Evolutionary conservation across 2,888 invertebrate species (phyloP).

Genomic region (Caenorhabditis macrosperma): DNA sequence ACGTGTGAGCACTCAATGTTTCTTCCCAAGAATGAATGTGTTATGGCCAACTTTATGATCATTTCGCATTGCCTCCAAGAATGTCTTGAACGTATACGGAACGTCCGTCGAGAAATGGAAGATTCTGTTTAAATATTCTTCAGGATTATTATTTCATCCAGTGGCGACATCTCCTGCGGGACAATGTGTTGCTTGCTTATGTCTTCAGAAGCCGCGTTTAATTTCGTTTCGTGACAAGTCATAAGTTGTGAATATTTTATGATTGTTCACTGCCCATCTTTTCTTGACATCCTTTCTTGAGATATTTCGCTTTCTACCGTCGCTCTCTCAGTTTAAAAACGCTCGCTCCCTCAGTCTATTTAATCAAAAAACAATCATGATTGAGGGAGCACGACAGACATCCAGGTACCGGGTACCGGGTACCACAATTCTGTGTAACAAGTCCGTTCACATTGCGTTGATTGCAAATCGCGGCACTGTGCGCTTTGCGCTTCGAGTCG

Average conservation of each 20-base stretch:
- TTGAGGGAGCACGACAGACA: no score
- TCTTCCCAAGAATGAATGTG: not conserved
- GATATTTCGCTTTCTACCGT: no score
- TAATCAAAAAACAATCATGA: no score
- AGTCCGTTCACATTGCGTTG: no score
- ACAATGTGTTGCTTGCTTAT: slow-evolving; percentile 54
- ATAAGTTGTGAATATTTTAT: slow-evolving; percentile 58
- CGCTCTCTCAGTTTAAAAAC: no score
- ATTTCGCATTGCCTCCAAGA: not conserved
- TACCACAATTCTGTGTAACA: no score
- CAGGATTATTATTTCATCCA: slow-evolving; percentile 45
- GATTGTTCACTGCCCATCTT: slow-evolving; percentile 36
- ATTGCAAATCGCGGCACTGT: no score
- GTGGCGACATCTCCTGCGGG: slow-evolving; percentile 27
- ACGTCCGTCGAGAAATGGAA: slow-evolving; percentile 1
- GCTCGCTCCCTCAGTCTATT: no score
- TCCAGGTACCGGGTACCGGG: no score
- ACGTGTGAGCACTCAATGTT: slow-evolving; percentile 26
- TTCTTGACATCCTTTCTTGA: not conserved
- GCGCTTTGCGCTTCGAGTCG: no score
- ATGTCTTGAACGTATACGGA: not conserved
- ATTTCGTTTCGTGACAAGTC: slow-evolving; percentile 53
- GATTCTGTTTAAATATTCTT: slow-evolving; percentile 24
- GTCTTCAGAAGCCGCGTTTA: slow-evolving; percentile 49
- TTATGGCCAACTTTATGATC: not conserved